A percentile compares a stretch with the other conserved stretches of the same genome.
phyloP scores from a whole-genome alignment of 2,797 vertebrate species.

The Pseudomugil gertrudae region DNA sequence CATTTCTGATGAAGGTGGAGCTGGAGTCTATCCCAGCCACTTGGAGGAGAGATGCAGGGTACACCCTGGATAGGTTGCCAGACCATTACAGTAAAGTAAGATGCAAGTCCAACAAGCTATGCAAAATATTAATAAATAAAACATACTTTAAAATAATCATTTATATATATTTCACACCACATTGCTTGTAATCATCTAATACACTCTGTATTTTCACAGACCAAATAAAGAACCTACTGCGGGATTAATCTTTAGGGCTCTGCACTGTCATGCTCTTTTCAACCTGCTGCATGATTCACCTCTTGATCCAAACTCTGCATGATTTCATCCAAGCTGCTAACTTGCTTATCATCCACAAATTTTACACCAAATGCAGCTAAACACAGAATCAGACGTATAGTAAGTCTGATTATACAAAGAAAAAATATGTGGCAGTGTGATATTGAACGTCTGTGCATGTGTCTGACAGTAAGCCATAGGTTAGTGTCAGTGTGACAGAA shows the following conservation, averaged over 20 bases:
- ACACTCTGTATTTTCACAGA: conserved; percentile 6
- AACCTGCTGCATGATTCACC: conserved; percentile 18
- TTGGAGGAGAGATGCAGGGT: no score
- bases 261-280: background rate
- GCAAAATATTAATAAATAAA: no score
- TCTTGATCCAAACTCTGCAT: conserved; percentile 28
- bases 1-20: no score
- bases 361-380: conserved; percentile 2
- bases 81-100: background rate
- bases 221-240: conserved; percentile 12
- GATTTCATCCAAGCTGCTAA: conserved; percentile 38
- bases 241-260: conserved; percentile 23
- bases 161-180: conserved; percentile 1
- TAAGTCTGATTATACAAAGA: conserved; percentile 15
- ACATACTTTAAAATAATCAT: background rate
- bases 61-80: no score
- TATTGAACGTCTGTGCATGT: conserved; percentile 1
- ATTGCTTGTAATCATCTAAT: conserved; percentile 7
- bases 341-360: conserved; percentile 14
- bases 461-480: background rate
- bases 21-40: no score
- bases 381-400: background rate
- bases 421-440: background rate
- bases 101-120: background rate
- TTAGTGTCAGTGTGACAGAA: background rate